phyloP scores from a whole-genome alignment of 2,888 invertebrate species.

The Lasioglossum malachurum region DNA sequence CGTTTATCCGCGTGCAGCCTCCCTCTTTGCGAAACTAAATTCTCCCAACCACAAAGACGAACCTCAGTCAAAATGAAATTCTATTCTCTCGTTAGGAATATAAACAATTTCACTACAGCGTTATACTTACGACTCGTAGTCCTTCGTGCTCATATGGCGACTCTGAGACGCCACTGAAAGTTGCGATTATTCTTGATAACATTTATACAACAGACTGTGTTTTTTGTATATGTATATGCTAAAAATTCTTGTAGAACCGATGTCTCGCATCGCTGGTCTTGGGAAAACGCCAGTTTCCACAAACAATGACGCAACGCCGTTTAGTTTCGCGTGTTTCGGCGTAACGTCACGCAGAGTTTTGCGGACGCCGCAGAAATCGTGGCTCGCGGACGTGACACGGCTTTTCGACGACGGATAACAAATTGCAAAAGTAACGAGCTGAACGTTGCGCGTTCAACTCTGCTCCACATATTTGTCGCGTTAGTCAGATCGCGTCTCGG shows the following conservation, averaged over 20 bases:
- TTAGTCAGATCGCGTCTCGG: constrained; percentile 46
- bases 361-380: constrained; percentile 33
- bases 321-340: constrained; percentile 37
- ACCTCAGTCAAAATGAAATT: neutral
- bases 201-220: too few relatives aligned
- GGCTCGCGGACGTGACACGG: constrained; percentile 41
- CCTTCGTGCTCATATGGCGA: neutral
- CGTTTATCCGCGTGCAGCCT: neutral
- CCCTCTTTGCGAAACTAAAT: neutral
- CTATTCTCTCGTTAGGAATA: too few relatives aligned
- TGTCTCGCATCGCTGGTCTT: too few relatives aligned
- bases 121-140: too few relatives aligned
- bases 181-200: too few relatives aligned
- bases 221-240: too few relatives aligned
- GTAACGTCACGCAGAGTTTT: constrained; percentile 51
- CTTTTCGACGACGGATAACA: constrained; percentile 41
- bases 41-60: neutral
- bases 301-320: constrained; percentile 15
- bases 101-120: too few relatives aligned
- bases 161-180: neutral
- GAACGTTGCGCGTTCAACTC: neutral
- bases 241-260: too few relatives aligned
- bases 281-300: neutral
- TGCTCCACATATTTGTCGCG: constrained; percentile 49
- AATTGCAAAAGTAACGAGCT: constrained; percentile 47